A percentile compares a stretch with the other conserved stretches of the same genome.
These are phyloP conservation scores for Molorchus minor DNA, from an alignment of 2,888 invertebrate species.

Conservation along the genomic window DNA sequence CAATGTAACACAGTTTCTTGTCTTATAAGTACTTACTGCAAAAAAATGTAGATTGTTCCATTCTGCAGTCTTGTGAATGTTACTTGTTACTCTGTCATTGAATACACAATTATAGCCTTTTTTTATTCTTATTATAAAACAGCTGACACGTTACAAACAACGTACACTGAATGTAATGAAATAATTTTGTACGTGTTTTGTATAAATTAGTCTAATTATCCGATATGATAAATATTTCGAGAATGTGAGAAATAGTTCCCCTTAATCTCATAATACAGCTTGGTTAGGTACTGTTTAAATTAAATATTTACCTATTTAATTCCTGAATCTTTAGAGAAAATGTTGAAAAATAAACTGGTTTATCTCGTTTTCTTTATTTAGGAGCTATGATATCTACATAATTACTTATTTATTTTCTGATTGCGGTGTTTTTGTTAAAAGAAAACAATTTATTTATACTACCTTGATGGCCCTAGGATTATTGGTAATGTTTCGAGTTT, in stretches of 20 bases:
- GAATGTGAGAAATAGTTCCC: constrained; percentile 34
- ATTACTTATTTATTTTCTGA: too few relatives aligned
- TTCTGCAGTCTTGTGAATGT: constrained; percentile 4
- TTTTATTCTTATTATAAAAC: constrained; percentile 2
- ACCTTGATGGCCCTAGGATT: too few relatives aligned
- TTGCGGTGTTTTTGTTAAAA: too few relatives aligned
- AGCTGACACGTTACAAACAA: constrained; percentile 9
- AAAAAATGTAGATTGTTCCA: too few relatives aligned
- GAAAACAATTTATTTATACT: too few relatives aligned
- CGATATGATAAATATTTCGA: constrained; percentile 30
- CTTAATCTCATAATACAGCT: background rate
- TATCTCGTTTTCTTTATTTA: background rate
- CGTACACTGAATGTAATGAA: constrained; percentile 32
- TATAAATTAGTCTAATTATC: constrained; percentile 26
- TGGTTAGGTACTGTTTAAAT: constrained; percentile 4
- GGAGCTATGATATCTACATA: background rate
- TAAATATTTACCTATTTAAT: constrained; percentile 18
- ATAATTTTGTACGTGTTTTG: constrained; percentile 8
- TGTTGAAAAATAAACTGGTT: constrained; percentile 2
- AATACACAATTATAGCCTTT: constrained; percentile 11
- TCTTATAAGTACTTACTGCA: too few relatives aligned
- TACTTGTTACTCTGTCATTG: constrained; percentile 2
- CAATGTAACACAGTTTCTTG: too few relatives aligned
- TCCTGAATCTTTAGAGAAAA: constrained; percentile 14
- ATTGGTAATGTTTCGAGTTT: too few relatives aligned